These are phyloP conservation scores for Cygnus olor DNA, from an alignment of 2,797 vertebrate species.

Conservation along the genomic window DNA sequence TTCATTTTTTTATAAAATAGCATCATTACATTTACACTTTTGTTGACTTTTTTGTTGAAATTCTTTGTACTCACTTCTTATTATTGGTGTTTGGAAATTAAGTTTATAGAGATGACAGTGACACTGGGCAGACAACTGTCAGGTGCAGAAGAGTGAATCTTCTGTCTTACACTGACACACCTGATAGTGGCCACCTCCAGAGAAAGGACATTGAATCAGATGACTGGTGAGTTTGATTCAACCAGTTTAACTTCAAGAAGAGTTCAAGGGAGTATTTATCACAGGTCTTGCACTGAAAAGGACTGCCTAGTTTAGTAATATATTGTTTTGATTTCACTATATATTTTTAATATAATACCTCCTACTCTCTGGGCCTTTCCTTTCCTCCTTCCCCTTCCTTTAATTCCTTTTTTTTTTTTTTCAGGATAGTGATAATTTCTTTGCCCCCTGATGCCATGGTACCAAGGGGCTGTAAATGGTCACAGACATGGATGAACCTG, in stretches of 20 bases:
- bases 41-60: background rate
- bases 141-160: background rate
- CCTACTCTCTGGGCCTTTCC: background rate
- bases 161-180: background rate
- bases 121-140: background rate
- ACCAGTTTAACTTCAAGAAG: background rate
- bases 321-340: background rate
- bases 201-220: background rate
- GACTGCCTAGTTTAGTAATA: background rate
- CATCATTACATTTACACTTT: background rate
- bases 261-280: background rate
- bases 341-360: background rate
- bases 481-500: background rate
- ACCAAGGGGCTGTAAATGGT: background rate
- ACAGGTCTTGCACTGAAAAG: background rate
- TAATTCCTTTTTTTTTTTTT: background rate
- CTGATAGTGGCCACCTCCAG: background rate
- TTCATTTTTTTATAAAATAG: background rate
- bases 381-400: background rate
- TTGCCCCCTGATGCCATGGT: background rate
- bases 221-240: background rate
- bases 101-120: background rate
- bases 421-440: fast-evolving
- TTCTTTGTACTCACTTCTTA: background rate
- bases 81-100: background rate